phyloP scores from a whole-genome alignment of 2,113 vertebrate species.

The Phaetusa simplex region DNA sequence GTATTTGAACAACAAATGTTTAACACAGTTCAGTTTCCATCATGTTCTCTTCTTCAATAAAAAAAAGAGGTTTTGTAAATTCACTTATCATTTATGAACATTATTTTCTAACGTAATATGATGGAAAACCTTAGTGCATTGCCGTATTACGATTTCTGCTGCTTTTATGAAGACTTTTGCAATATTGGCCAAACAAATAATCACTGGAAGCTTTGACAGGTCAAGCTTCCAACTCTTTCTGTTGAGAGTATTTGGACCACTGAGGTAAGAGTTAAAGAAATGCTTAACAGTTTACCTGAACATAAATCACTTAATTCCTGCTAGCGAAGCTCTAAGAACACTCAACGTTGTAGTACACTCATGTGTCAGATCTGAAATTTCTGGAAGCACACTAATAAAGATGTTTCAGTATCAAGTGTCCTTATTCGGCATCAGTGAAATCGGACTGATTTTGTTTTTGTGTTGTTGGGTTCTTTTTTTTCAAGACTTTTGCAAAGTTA shows the following conservation, averaged over 20 bases:
- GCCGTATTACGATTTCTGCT: accelerated
- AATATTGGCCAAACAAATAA: background rate
- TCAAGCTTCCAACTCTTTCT: background rate
- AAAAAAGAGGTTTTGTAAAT: background rate
- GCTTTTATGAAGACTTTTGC: background rate
- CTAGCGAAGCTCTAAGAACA: background rate
- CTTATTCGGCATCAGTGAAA: background rate
- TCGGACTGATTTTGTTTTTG: background rate
- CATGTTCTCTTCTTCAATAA: background rate
- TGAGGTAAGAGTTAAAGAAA: background rate
- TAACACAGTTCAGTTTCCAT: background rate
- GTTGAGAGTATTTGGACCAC: background rate
- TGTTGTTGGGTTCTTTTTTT: background rate
- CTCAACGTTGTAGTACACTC: background rate
- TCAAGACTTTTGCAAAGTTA: background rate
- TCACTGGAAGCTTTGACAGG: background rate
- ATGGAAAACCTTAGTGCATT: background rate
- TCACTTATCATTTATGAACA: background rate
- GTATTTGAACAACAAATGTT: background rate
- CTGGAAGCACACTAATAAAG: background rate
- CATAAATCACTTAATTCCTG: background rate
- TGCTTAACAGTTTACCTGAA: background rate
- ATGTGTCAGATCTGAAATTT: background rate
- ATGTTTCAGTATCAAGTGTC: background rate
- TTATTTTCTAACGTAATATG: background rate